Evolutionary conservation across 1,140 invertebrate genomes (phyloP).

Genomic region (Rhopalosiphum padi): DNA sequence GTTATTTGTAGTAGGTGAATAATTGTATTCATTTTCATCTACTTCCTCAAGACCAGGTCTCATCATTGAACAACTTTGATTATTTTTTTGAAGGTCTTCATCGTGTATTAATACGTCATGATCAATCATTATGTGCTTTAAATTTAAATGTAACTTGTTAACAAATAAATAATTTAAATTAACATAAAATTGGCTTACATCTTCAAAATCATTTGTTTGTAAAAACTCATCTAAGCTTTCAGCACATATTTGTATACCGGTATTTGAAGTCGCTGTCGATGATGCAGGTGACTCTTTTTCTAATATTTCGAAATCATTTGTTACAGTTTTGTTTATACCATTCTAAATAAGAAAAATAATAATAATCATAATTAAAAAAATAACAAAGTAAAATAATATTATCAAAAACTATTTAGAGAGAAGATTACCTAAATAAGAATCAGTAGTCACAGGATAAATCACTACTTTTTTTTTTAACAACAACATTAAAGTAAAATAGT

Average conservation of each 20-base stretch:
- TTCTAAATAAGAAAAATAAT: constrained; percentile 10
- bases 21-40: constrained; percentile 20
- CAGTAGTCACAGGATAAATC: no score
- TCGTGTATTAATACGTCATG: background rate
- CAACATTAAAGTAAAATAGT: no score
- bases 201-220: no score
- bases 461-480: no score
- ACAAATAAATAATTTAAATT: no score
- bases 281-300: background rate
- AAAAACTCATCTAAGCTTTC: no score
- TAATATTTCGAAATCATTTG: background rate
- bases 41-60: background rate
- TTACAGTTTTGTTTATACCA: background rate
- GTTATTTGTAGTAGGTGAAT: background rate
- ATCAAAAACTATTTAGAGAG: background rate
- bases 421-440: background rate
- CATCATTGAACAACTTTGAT: background rate
- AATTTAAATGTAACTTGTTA: no score
- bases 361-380: background rate
- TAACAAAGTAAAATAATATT: background rate
- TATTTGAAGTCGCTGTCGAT: background rate
- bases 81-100: background rate
- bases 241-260: background rate
- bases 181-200: no score
- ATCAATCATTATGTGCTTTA: background rate